These are phyloP conservation scores for Scarus forsteni DNA, from an alignment of 2,797 vertebrate genomes.

Conservation along the genomic window DNA sequence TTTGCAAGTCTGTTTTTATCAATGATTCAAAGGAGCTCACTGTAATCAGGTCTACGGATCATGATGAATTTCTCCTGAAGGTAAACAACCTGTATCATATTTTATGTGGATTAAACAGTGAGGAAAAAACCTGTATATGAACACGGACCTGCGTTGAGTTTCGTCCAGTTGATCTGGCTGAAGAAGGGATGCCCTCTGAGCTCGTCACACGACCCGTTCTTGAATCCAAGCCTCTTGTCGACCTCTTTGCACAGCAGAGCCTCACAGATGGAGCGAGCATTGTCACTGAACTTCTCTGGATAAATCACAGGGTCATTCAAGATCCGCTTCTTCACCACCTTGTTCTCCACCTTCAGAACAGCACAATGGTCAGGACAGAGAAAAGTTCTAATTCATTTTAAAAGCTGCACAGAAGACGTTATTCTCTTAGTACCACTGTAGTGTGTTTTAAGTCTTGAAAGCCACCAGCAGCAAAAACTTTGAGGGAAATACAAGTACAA, in stretches of 20 bases:
- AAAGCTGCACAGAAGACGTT: not conserved
- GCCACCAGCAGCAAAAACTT: not conserved
- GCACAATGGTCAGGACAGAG: not conserved
- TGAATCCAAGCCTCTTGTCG: conserved; percentile 86
- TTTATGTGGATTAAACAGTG: too few species aligned
- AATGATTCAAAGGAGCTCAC: too few species aligned
- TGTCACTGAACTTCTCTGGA: conserved; percentile 85
- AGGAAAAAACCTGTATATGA: too few species aligned
- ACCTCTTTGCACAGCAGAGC: conserved; percentile 87
- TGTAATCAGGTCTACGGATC: too few species aligned
- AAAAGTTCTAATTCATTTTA: not conserved
- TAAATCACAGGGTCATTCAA: conserved; percentile 84
- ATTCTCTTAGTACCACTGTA: not conserved
- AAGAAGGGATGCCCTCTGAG: conserved; percentile 86
- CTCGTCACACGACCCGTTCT: conserved; percentile 80
- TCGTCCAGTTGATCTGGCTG: conserved; percentile 88
- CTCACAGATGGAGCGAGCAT: conserved; percentile 86
- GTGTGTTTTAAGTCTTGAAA: not conserved
- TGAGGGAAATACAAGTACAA: not conserved
- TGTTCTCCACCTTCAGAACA: conserved; percentile 88
- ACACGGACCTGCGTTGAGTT: conserved; percentile 87
- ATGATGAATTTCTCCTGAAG: too few species aligned
- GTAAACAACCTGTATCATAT: too few species aligned
- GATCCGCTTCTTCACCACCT: conserved; percentile 88
- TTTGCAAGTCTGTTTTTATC: too few species aligned